These are phyloP conservation scores for Hydractinia echinata DNA, from an alignment of 30 jellyfish, hydroid and myxozoan species.

Conservation along the genomic window DNA sequence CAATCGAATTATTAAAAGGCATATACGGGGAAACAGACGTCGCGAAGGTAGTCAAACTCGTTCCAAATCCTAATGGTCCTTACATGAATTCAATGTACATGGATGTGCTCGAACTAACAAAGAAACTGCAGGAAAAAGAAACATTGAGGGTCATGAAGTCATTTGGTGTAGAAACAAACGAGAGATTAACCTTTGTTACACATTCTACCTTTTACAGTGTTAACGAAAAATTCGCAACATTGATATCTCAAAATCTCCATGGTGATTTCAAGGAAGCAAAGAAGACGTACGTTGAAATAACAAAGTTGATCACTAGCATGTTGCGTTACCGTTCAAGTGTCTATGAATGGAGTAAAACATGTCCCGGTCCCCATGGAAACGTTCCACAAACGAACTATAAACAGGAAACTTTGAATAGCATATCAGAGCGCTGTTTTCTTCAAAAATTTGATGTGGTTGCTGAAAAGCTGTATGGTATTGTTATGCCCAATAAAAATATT, in stretches of 20 bases:
- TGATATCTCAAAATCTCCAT: background rate
- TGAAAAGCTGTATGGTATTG: background rate
- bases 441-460: background rate
- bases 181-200: background rate
- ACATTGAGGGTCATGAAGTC: background rate
- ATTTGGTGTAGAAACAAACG: background rate
- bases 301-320: background rate
- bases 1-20: background rate
- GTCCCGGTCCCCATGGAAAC: background rate
- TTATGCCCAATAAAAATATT: background rate
- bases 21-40: background rate
- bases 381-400: background rate
- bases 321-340: background rate
- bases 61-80: background rate
- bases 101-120: background rate
- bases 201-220: background rate
- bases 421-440: constrained; percentile 3
- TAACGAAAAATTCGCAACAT: background rate
- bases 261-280: background rate
- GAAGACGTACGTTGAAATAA: background rate
- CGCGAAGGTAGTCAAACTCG: background rate
- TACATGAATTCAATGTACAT: background rate
- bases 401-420: background rate
- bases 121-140: background rate
- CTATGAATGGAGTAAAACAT: background rate